phyloP scores from a whole-genome alignment of 2,113 vertebrate genomes.

The Capreolus pygargus region DNA sequence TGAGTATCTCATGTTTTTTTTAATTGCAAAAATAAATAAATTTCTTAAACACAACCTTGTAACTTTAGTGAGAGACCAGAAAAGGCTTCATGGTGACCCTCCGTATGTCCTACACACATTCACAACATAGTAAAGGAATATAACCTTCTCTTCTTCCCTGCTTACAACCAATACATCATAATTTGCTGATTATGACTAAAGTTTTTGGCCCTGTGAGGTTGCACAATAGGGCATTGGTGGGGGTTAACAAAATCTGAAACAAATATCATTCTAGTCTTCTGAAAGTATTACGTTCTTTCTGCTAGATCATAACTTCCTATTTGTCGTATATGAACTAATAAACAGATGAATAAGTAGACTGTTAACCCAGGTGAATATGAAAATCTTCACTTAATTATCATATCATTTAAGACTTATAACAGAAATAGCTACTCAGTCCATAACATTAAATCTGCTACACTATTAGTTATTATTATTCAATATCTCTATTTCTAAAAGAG shows the following conservation, averaged over 20 bases:
- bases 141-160: not conserved
- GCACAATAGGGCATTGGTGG: accelerated
- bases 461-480: not conserved
- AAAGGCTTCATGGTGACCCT: not conserved
- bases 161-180: not conserved
- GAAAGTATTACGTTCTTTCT: conserved; percentile 26
- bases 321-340: conserved; percentile 17
- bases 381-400: not conserved
- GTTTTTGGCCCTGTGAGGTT: not conserved
- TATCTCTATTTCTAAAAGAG: conserved; percentile 35
- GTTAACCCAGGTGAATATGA: not conserved
- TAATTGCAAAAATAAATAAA: not conserved
- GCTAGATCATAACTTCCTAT: not conserved
- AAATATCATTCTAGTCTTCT: not conserved
- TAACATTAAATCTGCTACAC: not conserved
- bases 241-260: not conserved
- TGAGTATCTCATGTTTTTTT: not conserved
- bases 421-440: not conserved
- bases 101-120: not conserved
- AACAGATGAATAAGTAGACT: not conserved
- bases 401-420: not conserved
- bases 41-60: not conserved
- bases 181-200: not conserved
- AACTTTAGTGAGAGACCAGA: not conserved
- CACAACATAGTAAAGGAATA: not conserved